A percentile compares a stretch with the other conserved stretches of the same genome.
phyloP scores from a whole-genome alignment of 2,797 vertebrate genomes.

The Poecilia gillii region DNA sequence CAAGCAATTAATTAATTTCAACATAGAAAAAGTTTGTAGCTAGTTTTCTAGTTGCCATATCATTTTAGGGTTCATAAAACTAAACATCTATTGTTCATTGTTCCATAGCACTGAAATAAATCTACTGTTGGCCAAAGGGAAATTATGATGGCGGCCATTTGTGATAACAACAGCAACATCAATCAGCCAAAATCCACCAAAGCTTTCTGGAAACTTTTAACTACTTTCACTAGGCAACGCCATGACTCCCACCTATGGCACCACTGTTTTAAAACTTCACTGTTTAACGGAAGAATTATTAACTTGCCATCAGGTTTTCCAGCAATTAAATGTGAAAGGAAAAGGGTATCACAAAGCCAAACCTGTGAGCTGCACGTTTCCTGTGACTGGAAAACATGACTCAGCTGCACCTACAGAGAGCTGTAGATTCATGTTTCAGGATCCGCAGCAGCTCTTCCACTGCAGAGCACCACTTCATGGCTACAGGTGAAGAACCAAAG shows the following conservation, averaged over 20 bases:
- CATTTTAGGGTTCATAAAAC: neutral
- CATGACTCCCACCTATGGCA: conserved; percentile 26
- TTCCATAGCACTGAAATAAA: neutral
- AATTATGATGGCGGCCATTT: neutral
- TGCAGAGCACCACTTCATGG: neutral
- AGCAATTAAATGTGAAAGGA: conserved; percentile 52
- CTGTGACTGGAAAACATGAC: conserved; percentile 66
- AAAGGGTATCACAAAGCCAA: conserved; percentile 37
- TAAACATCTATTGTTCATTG: neutral
- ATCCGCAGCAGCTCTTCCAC: neutral
- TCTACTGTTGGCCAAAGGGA: neutral
- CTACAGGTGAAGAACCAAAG: neutral
- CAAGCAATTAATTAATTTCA: neutral
- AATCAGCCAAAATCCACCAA: neutral
- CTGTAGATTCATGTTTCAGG: neutral
- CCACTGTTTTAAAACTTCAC: conserved; percentile 47
- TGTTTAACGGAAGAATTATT: conserved; percentile 45
- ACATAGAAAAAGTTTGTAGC: neutral
- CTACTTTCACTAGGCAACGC: conserved; percentile 32
- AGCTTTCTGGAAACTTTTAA: conserved; percentile 15
- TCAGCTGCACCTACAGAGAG: conserved; percentile 48
- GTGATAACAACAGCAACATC: conserved; percentile 5
- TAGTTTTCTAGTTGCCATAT: neutral
- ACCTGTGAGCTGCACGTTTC: conserved; percentile 51
- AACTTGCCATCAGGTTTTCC: conserved; percentile 67